Base-by-base conservation (phyloP, 2,888 invertebrate genomes). In the Encarsia formosa region DNA sequence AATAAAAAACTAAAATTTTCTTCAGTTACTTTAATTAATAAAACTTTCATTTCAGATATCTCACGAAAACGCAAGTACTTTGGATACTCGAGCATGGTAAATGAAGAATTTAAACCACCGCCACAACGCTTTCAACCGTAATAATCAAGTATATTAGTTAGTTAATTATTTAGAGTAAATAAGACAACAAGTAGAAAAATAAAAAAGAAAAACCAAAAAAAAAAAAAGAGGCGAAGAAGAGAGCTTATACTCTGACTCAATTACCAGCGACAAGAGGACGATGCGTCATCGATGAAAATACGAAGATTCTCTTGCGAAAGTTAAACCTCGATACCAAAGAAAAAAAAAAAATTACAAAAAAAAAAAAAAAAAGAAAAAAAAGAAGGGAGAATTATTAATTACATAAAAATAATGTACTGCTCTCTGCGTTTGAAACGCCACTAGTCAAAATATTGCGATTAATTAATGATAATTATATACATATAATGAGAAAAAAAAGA, bases 111-210 rank as follows among this genome's bases (percentile, higher is more conserved):
- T 66, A 61, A 69, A 70, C 67, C 68, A 66, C 65, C 69, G 66
- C 66, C 64, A 65, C 65, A 66, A 68, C 65, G 65, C 69, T 71
- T 70, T 70, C 68, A 70, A 66, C 66, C 68, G 63, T 70, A 68
- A 70, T 66, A 68, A 69, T 63, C 67, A 71, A 80, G 81, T 80
- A 78, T 80, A 81, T 80, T 81, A 73, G 72, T 67, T 73, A 81
- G 81, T 80, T 81, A 80, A 80, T 79, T 78, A 77, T 80, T 79
- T 80, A 81, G 79, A 79, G 78, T 77, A 79, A 79, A 77, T 78
- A 78, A 51, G 16, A 15, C 13, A n/a, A n/a, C n/a, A 57, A 35
- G 52, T 59, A 58, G 56, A n/a, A n/a, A n/a, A n/a, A n/a, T n/a
- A n/a, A n/a, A n/a, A n/a, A n/a, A n/a, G n/a, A n/a, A n/a, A n/a